Evolutionary conservation across 2,113 vertebrate species (phyloP), one percentile per base, ranked within the genome.

Genomic region (Lampris incognitus): DNA sequence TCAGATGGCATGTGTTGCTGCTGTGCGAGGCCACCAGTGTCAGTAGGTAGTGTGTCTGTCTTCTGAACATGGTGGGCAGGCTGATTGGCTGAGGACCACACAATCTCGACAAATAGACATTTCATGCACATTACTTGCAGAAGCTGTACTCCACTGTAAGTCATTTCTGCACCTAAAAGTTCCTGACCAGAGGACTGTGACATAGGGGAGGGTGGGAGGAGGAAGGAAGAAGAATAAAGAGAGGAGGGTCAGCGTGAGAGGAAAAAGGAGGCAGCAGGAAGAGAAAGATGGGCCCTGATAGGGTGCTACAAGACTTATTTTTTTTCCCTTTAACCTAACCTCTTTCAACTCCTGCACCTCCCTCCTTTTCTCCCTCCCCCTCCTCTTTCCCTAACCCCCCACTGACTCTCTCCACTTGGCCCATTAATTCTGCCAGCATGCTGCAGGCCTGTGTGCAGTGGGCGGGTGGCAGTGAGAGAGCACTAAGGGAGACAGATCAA

Each of bases 371-470:
- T 10, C 68, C 1, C 60, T 1, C 46, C 39, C 51, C 24, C 62
- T 49, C 44, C 44, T 9, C 8, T 40, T 51, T 5, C 51, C 8
- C 54, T 49, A 81, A 61, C 78, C 70, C 63, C 62, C 82, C 50
- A 42, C 76, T 76, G 80, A 80, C 69, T 85, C 74, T 67, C 71
- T 81, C 72, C 74, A 70, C 84, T 85, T 80, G 81, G 74, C 81
- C 84, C 87, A 90, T 87, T 88, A 90, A 85, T 86, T 89, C 76
- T 83, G 86, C 85, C 88, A 91, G 85, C 87, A 85, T 84, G 87
- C 87, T 76, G 46, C 87, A 65, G 74, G 84, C 72, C 77, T 76
- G 65, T 85, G 78, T 73, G 81, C 74, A 71, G 81, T 76, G 83
- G 62, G 83, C 6, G 72, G 69, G 70, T 72, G 74, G 80, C 55